Conservation (phyloP, 1,140 invertebrate species). For the Delia radicum region DNA sequence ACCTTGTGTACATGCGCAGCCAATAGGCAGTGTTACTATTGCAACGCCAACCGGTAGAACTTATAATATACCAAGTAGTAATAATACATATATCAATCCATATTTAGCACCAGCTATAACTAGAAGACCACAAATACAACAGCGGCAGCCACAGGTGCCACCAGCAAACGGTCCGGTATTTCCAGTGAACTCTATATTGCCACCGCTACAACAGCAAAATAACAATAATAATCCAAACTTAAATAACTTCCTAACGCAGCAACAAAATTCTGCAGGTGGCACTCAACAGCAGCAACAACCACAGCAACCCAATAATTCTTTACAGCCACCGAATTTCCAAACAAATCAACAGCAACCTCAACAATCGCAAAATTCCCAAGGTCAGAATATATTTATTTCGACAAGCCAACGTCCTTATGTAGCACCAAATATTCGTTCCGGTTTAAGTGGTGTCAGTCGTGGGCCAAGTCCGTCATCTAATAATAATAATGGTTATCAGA, state of each 20-base stretch:
- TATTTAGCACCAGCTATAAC: slow-evolving; percentile 44
- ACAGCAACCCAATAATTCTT: neutral
- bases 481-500: slow-evolving; percentile 19
- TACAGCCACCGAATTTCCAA: neutral
- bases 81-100: slow-evolving; percentile 35
- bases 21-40: slow-evolving; percentile 42
- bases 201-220: slow-evolving; percentile 31
- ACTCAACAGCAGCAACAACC: no score
- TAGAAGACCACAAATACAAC: slow-evolving; percentile 32
- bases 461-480: slow-evolving; percentile 40
- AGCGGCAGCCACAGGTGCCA: neutral
- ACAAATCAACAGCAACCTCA: neutral
- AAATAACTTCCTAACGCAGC: neutral
- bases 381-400: slow-evolving; percentile 24
- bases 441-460: slow-evolving; percentile 38
- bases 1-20: slow-evolving; percentile 31
- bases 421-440: slow-evolving; percentile 46
- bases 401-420: slow-evolving; percentile 51
- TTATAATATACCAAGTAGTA: slow-evolving; percentile 43
- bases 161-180: slow-evolving; percentile 3
- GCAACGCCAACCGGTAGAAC: slow-evolving; percentile 46
- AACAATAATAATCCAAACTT: neutral
- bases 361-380: neutral
- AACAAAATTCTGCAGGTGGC: slow-evolving; percentile 7
- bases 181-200: slow-evolving; percentile 48